A percentile compares a stretch with the other conserved stretches of the same genome.
Conservation (phyloP, 2,113 vertebrate genomes). For the Eolophus roseicapilla region DNA sequence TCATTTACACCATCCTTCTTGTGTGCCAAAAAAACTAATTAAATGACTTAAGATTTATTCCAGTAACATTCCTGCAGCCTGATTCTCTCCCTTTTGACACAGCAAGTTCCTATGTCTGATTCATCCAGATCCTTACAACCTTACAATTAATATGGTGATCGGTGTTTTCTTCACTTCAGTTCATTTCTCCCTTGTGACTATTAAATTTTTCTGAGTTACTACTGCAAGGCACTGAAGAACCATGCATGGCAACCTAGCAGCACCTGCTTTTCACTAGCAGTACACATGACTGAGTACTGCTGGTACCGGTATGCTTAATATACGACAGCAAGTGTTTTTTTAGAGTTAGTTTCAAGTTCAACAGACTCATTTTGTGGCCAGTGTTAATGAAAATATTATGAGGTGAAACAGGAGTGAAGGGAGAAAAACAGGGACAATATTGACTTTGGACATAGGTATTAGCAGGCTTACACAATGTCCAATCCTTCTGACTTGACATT, state of each 20-base stretch:
- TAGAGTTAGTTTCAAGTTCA: background rate
- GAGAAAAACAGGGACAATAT: background rate
- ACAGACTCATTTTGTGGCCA: background rate
- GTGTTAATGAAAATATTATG: background rate
- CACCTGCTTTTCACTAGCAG: background rate
- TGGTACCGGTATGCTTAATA: background rate
- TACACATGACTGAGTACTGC: background rate
- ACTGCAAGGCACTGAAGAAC: background rate
- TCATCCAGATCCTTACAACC: background rate
- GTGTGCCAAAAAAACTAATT: background rate
- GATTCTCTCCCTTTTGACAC: background rate
- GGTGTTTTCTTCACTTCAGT: background rate
- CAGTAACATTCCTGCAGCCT: background rate
- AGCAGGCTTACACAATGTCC: background rate
- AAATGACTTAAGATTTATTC: background rate
- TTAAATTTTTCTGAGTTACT: background rate
- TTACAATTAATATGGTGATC: background rate
- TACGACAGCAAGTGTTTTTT: background rate
- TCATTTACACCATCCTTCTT: background rate
- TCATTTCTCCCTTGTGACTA: background rate
- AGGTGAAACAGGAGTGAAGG: background rate
- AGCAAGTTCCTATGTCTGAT: background rate
- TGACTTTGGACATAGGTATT: background rate
- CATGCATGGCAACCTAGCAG: background rate
- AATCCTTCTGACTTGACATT: background rate